phyloP scores from a whole-genome alignment of 2,797 vertebrate species.

The Mus minutoides region DNA sequence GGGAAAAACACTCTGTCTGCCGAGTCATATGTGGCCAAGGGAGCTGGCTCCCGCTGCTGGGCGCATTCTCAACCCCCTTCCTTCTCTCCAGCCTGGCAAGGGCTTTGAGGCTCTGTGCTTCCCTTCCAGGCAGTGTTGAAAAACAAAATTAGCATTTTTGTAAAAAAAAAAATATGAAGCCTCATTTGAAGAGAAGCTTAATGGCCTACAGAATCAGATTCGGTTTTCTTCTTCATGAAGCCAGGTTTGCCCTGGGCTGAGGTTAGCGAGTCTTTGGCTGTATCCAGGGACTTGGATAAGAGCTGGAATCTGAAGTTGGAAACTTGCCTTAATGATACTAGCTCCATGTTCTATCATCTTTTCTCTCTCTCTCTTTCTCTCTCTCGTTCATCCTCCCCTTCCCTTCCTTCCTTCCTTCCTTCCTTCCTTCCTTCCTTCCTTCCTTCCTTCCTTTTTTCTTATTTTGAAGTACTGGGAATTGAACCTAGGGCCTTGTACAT shows the following conservation, averaged over 20 bases:
- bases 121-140: not conserved
- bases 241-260: not conserved
- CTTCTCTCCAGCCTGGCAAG: not conserved
- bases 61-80: not conserved
- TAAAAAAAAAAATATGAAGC: constrained; percentile 4
- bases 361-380: no score
- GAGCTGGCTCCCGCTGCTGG: not conserved
- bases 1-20: constrained; percentile 60
- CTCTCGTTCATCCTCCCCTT: no score
- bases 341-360: not conserved
- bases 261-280: not conserved
- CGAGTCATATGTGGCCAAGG: not conserved
- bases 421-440: not conserved
- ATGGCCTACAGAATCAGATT: not conserved
- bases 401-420: no score
- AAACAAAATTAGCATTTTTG: constrained; percentile 47
- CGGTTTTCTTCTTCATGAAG: not conserved
- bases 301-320: not conserved
- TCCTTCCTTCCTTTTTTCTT: not conserved
- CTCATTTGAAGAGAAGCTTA: not conserved
- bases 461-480: not conserved
- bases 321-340: not conserved
- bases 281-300: not conserved
- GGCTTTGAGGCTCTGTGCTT: not conserved
- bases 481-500: not conserved